Percentiles rank a stretch among this genome's conserved stretches.
phyloP scores from a whole-genome alignment of 2,888 invertebrate genomes.

The Phoenoteleia sp. region DNA sequence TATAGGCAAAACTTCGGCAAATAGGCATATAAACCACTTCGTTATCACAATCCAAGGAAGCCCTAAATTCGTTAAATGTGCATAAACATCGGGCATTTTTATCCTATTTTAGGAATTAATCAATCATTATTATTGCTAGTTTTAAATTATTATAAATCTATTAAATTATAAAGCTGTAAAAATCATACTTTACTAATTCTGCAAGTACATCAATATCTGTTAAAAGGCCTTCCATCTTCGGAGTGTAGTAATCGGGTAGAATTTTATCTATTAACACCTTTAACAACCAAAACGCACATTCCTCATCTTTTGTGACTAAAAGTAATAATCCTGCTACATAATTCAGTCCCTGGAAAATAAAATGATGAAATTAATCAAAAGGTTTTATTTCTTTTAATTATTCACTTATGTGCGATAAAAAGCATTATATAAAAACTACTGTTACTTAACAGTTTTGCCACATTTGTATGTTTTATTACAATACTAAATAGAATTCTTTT shows the following conservation, averaged over 20 bases:
- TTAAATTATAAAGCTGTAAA: too few species aligned
- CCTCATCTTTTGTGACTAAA: conserved; percentile 95
- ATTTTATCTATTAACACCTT: conserved; percentile 95
- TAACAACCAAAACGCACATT: conserved; percentile 97
- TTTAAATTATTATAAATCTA: too few species aligned
- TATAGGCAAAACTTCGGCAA: conserved; percentile 96
- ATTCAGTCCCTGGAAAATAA: conserved; percentile 92
- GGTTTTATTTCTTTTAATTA: too few species aligned
- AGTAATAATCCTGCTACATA: conserved; percentile 96
- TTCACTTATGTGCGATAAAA: too few species aligned
- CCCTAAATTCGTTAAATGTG: conserved; percentile 93
- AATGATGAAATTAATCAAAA: conserved; percentile 31
- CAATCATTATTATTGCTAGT: too few species aligned
- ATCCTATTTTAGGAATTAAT: conserved; percentile 87
- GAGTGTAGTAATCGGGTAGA: conserved; percentile 95
- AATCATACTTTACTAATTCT: conserved; percentile 90
- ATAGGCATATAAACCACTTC: conserved; percentile 98
- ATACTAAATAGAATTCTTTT: too few species aligned
- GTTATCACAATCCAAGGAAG: conserved; percentile 96
- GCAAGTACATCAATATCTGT: conserved; percentile 96
- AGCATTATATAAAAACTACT: too few species aligned
- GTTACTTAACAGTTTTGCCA: too few species aligned
- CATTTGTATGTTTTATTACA: too few species aligned
- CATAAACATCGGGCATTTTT: conserved; percentile 93
- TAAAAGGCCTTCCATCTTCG: conserved; percentile 95